Base-by-base conservation (phyloP, 92 coral and sea anemone species). In the Porites lobata region DNA sequence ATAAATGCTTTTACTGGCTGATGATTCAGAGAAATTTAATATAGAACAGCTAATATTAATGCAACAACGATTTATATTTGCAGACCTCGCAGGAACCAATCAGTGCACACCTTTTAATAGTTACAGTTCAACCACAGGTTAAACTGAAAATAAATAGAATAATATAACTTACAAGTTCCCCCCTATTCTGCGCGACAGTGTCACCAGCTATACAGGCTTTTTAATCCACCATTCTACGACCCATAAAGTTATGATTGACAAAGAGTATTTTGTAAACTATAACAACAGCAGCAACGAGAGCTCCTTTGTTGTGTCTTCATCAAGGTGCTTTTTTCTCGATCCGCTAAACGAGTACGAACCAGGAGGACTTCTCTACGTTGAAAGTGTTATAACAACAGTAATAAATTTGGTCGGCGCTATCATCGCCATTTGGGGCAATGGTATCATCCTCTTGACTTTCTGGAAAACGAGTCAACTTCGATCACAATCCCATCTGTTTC, bases 381-480 rank as follows among this genome's bases (percentile, higher is more conserved):
- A 83, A 12, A 80, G 68, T 13, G 26, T 85, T 11, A 72, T 64
- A 9, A 79, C 90, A 11, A 61, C 83, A 13, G 95, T 85, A 17
- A 62, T 92, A 38, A 92, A 89, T 79, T 59, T 87, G 29, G 18
- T 88, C 57, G 22, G 87, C 51, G 61, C 80, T 29, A 8, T 92
- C 1, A 80, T 90, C 51, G 86, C 89, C 1, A 75, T 83, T 1
- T 63, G 75, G 8, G 95, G 92, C 50, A 92, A 87, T 57, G 90
- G 58, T 18, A 18, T 92, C 26, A 92, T 92, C 47, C 52, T 92
- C 19, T 0, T 84, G 17, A 85, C 95, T 7, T 88, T 92, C 81
- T 92, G 86, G 80, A 77, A 86, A 22, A 77, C 91, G 17, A 80
- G 89, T 17, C 76, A 92, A 32, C 80, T 92, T 19, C 89, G 90